A percentile compares a stretch with the other conserved stretches of the same genome.
phyloP scores from a whole-genome alignment of 2,797 vertebrate species.

The Dromococcyx pavoninus region DNA sequence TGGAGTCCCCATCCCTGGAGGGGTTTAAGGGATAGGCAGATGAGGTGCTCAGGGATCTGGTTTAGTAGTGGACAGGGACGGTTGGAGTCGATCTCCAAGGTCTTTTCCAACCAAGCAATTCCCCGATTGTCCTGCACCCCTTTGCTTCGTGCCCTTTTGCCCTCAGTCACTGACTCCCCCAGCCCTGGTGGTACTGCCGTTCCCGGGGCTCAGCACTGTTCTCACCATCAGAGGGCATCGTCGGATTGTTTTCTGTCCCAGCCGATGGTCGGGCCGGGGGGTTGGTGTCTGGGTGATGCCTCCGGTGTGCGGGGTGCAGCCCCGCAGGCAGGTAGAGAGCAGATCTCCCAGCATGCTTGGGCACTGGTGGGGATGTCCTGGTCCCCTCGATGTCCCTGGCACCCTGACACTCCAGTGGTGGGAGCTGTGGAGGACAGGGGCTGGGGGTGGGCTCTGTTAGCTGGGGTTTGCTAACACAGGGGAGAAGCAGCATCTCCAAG shows the following conservation, averaged over 20 bases:
- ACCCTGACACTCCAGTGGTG: accelerated
- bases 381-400: neutral
- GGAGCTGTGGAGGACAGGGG: neutral
- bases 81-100: no score
- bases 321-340: neutral
- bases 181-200: neutral
- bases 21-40: no score
- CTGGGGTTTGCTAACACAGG: neutral
- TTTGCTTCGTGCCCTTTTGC: neutral
- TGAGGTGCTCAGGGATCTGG: no score
- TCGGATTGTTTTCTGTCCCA: neutral
- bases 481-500: neutral
- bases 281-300: neutral
- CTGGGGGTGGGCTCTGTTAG: neutral
- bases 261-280: neutral
- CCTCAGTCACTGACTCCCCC: neutral
- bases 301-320: neutral
- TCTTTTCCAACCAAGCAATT: no score
- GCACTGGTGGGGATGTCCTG: neutral
- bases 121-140: neutral
- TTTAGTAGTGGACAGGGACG: no score
- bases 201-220: neutral
- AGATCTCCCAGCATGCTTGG: neutral
- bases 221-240: slow-evolving; percentile 53
- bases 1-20: no score